Base-by-base conservation (phyloP, 2,113 vertebrate genomes). In the Toxotes chatareus region DNA sequence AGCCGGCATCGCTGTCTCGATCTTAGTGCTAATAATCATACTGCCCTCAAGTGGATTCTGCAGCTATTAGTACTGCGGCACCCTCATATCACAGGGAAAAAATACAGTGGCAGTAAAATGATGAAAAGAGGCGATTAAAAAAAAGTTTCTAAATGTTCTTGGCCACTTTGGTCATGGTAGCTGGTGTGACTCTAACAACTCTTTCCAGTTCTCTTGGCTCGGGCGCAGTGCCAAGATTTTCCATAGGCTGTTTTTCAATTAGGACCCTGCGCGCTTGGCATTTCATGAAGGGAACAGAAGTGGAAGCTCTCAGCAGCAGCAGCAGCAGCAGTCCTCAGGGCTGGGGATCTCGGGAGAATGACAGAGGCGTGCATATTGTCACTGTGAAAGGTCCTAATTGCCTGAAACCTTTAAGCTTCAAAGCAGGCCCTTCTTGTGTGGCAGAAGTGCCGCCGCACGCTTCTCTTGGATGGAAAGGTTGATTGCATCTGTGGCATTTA, bases 401-500 rank as follows among this genome's bases (percentile, higher is more conserved):
- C 79, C 81, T 82, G 74, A 85, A 87, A 87, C 72, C 79, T 86
- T 86, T 66, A 36, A 61, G 84, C 89, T 88, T 94, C 87, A 92
- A 92, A 92, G 89, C 73, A 14, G 32, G 16, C 63, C 53, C 62
- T 72, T 64, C 86, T 64, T 93, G 91, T 89, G 89, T 89, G 86
- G 89, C 85, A 67, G 85, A 12, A 60, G 74, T 73, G 76, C 69
- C 7, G 80, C 86, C 51, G 84, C 1, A 3, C 32, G 27, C 73
- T 87, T 2, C 78, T 70, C 62, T 82, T 6, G 38, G 64, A 89
- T 85, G 87, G 90, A 90, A 90, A 92, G 85, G 75, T 86, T 79
- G 89, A 92, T 91, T 64, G 80, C 86, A 81, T 87, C 71, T 76
- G 89, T 85, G 89, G 84, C 88, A 91, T 94, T 93, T 90, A 90